Conservation (phyloP, 2,888 invertebrate genomes). For the Leptothorax acervorum region DNA sequence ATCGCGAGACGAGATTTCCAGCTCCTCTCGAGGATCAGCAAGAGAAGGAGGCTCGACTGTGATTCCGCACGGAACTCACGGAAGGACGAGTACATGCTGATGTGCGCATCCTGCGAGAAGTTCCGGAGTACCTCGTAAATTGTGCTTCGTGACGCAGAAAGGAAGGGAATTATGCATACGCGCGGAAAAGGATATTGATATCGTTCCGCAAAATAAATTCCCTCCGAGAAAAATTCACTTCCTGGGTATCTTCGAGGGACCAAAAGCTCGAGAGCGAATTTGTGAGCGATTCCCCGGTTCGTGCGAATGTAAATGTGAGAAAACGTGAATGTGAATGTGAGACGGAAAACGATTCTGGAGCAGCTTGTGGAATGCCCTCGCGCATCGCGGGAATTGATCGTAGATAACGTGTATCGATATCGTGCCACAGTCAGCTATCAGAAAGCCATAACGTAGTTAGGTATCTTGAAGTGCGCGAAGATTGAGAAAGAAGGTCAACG, state of each 20-base stretch:
- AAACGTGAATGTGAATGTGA: not conserved
- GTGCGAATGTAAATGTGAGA: too few relatives aligned
- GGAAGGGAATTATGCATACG: slow-evolving; percentile 11
- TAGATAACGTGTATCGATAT: slow-evolving; percentile 18
- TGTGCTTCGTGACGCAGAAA: slow-evolving; percentile 18
- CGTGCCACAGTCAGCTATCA: not conserved
- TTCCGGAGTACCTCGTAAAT: slow-evolving; percentile 18
- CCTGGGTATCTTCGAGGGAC: not conserved
- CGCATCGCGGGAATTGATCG: not conserved
- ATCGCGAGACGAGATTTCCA: not conserved
- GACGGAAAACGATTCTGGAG: slow-evolving; percentile 6
- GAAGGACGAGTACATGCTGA: not conserved
- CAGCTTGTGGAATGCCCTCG: not conserved
- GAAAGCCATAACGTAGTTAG: not conserved
- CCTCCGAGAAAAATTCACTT: not conserved
- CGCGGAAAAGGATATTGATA: not conserved
- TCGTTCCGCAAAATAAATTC: slow-evolving; percentile 23
- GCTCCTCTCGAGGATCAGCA: not conserved
- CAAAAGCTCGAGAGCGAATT: not conserved
- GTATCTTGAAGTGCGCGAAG: not conserved
- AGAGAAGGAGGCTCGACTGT: not conserved
- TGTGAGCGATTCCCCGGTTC: not conserved
- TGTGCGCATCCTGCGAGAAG: slow-evolving; percentile 7
- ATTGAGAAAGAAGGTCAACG: slow-evolving; percentile 30
- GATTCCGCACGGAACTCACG: not conserved